Evolutionary conservation across 2,797 vertebrate species (phyloP), one percentile per base, ranked within the genome.

Genomic region (Pygocentrus nattereri): DNA sequence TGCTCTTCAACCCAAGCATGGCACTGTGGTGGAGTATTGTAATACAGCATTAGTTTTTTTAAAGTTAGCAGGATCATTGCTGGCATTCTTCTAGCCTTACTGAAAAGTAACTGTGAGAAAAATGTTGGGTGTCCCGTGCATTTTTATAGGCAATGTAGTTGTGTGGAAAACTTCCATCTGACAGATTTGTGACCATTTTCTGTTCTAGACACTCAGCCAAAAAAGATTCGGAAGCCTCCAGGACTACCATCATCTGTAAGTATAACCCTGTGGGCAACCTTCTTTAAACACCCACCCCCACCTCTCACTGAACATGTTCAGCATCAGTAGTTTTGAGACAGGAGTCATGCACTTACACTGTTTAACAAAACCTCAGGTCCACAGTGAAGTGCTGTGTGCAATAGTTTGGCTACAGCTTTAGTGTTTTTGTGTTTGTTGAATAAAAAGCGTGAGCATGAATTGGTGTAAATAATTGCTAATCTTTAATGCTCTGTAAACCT

Each of bases 181-280:
- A 74, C 62, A 30, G 4, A n/a, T 54, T 67, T 47, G 25, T 72
- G 52, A 78, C 56, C 41, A 50, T 72, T 49, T 61, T 83, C 62
- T 86, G 49, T 83, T 62, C 69, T 88, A 97, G 98, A 99, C 82
- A 87, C 96, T 6, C 98, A 98, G 89, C 97, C 98, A 85, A 99
- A 99, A 93, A 99, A 99, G 94, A 97, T 98, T 90, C 95, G 98
- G 89, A 99, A 99, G 94, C 98, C 98, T 58, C 97, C 97, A 64
- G 98, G 98, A 91, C 96, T 99, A 86, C 98, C 98, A 0, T 99
- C 98, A 85, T 99, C 97, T 91, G 98, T 99, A 91, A 99, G 94
- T 93, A 73, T 25, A 61, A 50, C 27, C 61, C 54, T 18, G 1
- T 41, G 44, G 31, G 38, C n/a, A 44, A 23, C 12, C 58, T 73